Base-by-base conservation (phyloP, 2,888 invertebrate genomes). In the Polyploca ridens region DNA sequence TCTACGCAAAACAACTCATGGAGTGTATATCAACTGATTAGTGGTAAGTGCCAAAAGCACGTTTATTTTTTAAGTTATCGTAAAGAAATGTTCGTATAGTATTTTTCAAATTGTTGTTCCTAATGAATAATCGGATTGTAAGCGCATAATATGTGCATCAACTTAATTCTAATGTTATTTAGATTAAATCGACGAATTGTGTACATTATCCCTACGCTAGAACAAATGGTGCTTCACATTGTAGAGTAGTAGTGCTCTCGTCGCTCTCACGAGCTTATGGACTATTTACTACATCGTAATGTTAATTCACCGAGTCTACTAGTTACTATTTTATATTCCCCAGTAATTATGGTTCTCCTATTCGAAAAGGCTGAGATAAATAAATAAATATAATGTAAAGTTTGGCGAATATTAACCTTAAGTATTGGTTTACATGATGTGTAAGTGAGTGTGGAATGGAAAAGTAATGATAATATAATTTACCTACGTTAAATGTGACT, bases 131-230 rank as follows among this genome's bases (percentile, higher is more conserved):
- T 89, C 82, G 90, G 90, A 87, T 86, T 86, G 82, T 89, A 87
- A 88, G 87, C 83, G 83, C 88, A 83, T 86, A 65, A 75, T 69
- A 83, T 84, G 86, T 84, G 91, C 89, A 85, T 80, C 84, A 87
- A 86, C 80, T 82, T 91, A 89, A 88, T 85, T 90, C 83, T 92
- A 91, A 89, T 89, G 84, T 86, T 85, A 86, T 79, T 88, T 90
- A 91, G 90, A 90, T 78, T 92, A 90, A 90, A 86, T 87, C 84
- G 88, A 86, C 83, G 89, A 91, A 90, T 86, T 83, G 87, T 94
- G 94, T 94, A 94, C 93, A 94, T 94, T 93, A 85, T 89, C 93
- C 94, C 90, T 93, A 93, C 91, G 93, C 94, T 93, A 93, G 93
- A 94, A 92, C 93, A 92, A 91, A 93, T 94, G 94, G 94, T 94